Percentiles rank a stretch among this genome's conserved stretches.
Evolutionary conservation across 2,888 invertebrate genomes (phyloP).

Genomic region (Epinotia ramella): DNA sequence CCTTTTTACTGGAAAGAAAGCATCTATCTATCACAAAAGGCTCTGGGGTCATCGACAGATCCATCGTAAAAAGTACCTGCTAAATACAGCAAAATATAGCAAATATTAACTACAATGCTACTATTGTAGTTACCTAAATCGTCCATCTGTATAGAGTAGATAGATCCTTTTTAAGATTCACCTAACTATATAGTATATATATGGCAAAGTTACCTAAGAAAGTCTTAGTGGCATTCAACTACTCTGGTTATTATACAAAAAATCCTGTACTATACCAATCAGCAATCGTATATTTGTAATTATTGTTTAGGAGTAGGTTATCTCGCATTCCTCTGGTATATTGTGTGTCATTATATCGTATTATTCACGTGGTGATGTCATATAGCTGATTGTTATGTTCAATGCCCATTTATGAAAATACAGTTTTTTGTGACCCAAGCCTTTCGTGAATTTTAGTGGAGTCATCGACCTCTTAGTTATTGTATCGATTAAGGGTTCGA

Average conservation of each 20-base stretch:
- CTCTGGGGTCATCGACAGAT: no score
- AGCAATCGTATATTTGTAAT: not conserved
- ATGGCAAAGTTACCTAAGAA: no score
- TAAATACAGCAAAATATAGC: no score
- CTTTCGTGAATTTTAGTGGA: constrained; percentile 2
- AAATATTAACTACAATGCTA: no score
- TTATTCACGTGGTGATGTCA: constrained; percentile 70
- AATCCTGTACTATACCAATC: not conserved
- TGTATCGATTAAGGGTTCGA: constrained; percentile 14
- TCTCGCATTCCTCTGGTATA: not conserved
- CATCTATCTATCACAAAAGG: no score
- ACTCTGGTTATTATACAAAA: not conserved
- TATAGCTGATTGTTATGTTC: constrained; percentile 55
- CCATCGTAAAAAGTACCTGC: no score
- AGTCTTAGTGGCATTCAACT: not conserved
- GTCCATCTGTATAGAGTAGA: no score
- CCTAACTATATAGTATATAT: no score
- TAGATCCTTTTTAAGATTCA: no score
- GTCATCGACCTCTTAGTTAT: constrained; percentile 26
- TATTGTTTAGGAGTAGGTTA: not conserved
- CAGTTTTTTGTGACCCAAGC: constrained; percentile 48
- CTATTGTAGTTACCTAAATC: no score
- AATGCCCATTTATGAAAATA: constrained; percentile 56
- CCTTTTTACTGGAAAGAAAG: no score
- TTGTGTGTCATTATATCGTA: constrained; percentile 49